These are phyloP conservation scores for Cosmia pyralina DNA, from an alignment of 2,888 invertebrate genomes.

Conservation along the genomic window DNA sequence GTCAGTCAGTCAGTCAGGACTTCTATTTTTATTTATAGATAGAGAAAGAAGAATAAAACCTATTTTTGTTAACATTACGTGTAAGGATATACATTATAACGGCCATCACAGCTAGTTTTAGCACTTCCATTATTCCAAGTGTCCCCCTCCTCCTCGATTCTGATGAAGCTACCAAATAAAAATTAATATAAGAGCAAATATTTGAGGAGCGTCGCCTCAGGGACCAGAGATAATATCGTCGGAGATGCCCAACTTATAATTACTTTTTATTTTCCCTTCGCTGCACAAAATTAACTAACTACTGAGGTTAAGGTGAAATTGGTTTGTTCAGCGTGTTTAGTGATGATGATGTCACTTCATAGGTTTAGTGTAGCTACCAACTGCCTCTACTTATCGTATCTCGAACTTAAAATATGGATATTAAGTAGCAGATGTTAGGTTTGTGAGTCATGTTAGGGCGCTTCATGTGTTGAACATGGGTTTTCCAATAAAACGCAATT, in stretches of 20 bases:
- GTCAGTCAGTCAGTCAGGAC: no score
- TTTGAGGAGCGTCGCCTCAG: slow-evolving; percentile 69
- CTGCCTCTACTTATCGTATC: background rate
- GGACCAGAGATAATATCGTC: slow-evolving; percentile 73
- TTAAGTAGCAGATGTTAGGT: background rate
- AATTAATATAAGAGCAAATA: slow-evolving; percentile 70
- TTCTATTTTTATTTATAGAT: no score
- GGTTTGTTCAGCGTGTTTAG: slow-evolving; percentile 44
- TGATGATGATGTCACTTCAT: slow-evolving; percentile 5
- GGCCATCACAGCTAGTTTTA: slow-evolving; percentile 11
- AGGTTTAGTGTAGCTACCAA: background rate
- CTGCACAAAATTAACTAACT: slow-evolving; percentile 70
- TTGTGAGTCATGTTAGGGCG: background rate
- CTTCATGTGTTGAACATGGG: background rate
- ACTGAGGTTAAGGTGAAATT: slow-evolving; percentile 45
- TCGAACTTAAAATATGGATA: background rate
- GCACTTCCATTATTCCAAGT: slow-evolving; percentile 26
- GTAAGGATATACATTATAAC: no score
- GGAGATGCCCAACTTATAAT: slow-evolving; percentile 81
- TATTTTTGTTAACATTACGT: no score
- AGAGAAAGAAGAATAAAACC: no score
- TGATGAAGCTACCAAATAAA: slow-evolving; percentile 64
- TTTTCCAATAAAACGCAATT: background rate
- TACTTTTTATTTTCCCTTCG: slow-evolving; percentile 79
- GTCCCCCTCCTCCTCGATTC: slow-evolving; percentile 26